A percentile compares a stretch with the other conserved stretches of the same genome.
Conservation (phyloP, 2,888 invertebrate genomes). For the Homarus gammarus region DNA sequence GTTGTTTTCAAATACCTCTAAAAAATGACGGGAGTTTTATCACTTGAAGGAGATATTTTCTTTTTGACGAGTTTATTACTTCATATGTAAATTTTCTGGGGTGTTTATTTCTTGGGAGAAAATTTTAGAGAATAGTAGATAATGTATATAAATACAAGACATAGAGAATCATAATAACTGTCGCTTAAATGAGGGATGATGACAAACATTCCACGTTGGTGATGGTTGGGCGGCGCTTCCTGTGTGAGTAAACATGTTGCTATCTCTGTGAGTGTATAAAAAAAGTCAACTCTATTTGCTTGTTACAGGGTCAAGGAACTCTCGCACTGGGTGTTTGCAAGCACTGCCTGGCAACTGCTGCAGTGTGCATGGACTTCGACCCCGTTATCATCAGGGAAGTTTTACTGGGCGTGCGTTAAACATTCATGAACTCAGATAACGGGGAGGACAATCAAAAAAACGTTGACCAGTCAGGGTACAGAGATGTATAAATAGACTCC, state of each 20-base stretch:
- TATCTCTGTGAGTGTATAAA: too few relatives aligned
- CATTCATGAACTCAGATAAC: conserved; percentile 33
- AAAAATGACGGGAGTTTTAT: not conserved
- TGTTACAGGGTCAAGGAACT: conserved; percentile 4
- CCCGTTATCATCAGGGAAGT: not conserved
- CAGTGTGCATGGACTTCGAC: conserved; percentile 10
- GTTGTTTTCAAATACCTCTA: conserved; percentile 21
- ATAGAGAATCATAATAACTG: too few relatives aligned
- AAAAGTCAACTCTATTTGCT: not conserved
- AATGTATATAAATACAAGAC: too few relatives aligned
- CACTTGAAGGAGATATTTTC: too few relatives aligned
- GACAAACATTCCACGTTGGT: too few relatives aligned
- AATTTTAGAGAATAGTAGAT: too few relatives aligned
- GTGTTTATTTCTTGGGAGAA: too few relatives aligned
- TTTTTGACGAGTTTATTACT: too few relatives aligned
- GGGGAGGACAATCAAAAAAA: conserved; percentile 30
- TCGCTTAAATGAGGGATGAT: too few relatives aligned
- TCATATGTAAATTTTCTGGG: too few relatives aligned
- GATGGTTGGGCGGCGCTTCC: too few relatives aligned
- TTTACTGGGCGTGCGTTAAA: not conserved
- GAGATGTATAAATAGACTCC: conserved; percentile 58
- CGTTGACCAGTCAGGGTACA: conserved; percentile 60
- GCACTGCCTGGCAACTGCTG: conserved; percentile 33
- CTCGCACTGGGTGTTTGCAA: conserved; percentile 20
- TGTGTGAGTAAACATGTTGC: too few relatives aligned